Evolutionary conservation across 2,797 vertebrate species (phyloP).

Genomic region (Florisuga fusca): DNA sequence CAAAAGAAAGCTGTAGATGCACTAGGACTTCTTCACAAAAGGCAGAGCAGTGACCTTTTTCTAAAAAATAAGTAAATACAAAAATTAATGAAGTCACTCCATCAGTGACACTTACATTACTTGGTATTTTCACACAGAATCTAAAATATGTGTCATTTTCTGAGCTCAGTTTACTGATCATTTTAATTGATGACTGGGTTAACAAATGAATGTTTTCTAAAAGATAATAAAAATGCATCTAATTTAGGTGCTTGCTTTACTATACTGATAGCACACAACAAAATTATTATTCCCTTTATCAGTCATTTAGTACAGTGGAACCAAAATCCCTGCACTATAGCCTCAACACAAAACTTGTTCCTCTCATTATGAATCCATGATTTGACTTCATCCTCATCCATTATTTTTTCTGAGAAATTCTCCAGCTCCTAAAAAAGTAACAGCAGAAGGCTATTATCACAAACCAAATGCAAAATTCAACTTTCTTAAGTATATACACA

Average conservation of each 20-base stretch:
- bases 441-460: not conserved
- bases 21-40: not conserved
- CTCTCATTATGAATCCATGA: not conserved
- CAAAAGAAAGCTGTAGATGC: not conserved
- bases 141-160: not conserved
- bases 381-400: not conserved
- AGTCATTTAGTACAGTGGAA: not conserved
- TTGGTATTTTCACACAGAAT: not conserved
- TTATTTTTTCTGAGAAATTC: not conserved
- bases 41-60: not conserved
- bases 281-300: not conserved
- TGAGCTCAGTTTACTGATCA: not conserved
- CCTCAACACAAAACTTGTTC: not conserved
- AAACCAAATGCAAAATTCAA: not conserved
- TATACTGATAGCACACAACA: not conserved
- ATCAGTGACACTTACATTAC: not conserved
- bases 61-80: not conserved
- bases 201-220: not conserved
- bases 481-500: not conserved
- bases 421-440: not conserved
- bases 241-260: not conserved
- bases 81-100: not conserved
- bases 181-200: not conserved
- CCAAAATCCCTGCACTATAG: not conserved
- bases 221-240: not conserved